Base-by-base conservation (phyloP, 2,113 vertebrate species). In the Osmerus mordax region DNA sequence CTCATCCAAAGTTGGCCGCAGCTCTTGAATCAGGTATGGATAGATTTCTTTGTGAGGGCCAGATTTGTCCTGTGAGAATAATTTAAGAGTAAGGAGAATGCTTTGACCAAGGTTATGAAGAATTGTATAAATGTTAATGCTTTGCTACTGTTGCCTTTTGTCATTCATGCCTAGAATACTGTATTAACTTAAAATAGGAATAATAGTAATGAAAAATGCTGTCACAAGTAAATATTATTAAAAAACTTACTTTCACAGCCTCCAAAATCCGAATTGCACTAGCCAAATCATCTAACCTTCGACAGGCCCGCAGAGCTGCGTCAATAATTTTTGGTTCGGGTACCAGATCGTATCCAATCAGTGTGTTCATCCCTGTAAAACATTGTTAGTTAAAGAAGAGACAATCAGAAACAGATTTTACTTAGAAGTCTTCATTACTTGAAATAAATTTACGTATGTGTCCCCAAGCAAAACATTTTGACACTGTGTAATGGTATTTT, bases 31-130 rank as follows among this genome's bases (percentile, higher is more conserved):
- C 77, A 99, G 84, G 25, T 98, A 99, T 1, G 96, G 97, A 70
- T 99, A 99, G 88, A 99, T 98, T 0, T 97, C 96, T 93, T 98
- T 99, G 89, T 97, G 93, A 86, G 94, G 94, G 76, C 96, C 97
- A 29, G 97, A 88, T 91, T 99, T 99, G 84, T 99, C 95, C 97
- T 99, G 79, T 62, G 67, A 9, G 69, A 55, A 25, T 13, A 61
- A 66, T 54, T 19, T 19, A 47, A 47, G 9, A 47, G 32, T 6
- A 36, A 36, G 41, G 41, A 47, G 9, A 47, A 47, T 47, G 7
- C 41, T 47, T 12, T 47, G 41, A 47, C 9, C 9, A 47, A 47
- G 41, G 41, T 47, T 47, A 11, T 47, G 9, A 41, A 41, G 36
- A 41, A 41, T 9, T 41, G 36, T 8, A 41, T 41, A 41, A 7